phyloP scores from a whole-genome alignment of 1,140 invertebrate genomes.

The Saccostrea cuccullata region DNA sequence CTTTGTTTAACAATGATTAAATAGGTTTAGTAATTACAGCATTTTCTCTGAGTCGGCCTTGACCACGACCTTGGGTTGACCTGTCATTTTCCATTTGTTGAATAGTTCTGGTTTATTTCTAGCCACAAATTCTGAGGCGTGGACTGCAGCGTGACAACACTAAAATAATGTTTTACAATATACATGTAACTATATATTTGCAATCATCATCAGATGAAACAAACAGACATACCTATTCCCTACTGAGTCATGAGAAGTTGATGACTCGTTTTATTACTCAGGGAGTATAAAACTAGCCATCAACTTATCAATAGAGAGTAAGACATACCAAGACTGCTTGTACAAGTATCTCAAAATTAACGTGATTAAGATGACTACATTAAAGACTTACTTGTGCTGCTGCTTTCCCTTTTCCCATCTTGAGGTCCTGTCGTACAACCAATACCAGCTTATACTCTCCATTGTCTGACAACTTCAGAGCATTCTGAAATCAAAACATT shows the following conservation, averaged over 20 bases:
- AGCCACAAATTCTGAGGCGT: conserved; percentile 86
- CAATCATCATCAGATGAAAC: background rate
- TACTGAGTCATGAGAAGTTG: too few species aligned
- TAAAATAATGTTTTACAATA: conserved; percentile 74
- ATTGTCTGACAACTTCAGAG: conserved; percentile 49
- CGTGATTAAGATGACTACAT: background rate
- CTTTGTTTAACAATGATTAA: background rate
- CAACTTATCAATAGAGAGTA: too few species aligned
- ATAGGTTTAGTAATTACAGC: conserved; percentile 76
- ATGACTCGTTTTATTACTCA: too few species aligned
- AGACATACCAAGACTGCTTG: background rate
- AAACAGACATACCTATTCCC: too few species aligned
- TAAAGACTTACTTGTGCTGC: conserved; percentile 84
- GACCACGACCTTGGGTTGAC: conserved; percentile 91
- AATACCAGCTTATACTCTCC: conserved; percentile 87
- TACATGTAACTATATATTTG: background rate
- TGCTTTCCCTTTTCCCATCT: conserved; percentile 96
- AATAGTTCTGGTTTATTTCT: conserved; percentile 83
- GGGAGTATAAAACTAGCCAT: too few species aligned
- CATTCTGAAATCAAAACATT: conserved; percentile 42
- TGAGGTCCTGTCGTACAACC: conserved; percentile 92
- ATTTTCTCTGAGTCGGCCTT: conserved; percentile 82
- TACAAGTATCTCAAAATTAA: background rate
- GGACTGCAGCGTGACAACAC: conserved; percentile 91
- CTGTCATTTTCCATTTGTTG: conserved; percentile 86